Percentiles rank a stretch among this genome's conserved stretches.
phyloP scores from a whole-genome alignment of 2,797 vertebrate genomes.

The Vipera latastei region DNA sequence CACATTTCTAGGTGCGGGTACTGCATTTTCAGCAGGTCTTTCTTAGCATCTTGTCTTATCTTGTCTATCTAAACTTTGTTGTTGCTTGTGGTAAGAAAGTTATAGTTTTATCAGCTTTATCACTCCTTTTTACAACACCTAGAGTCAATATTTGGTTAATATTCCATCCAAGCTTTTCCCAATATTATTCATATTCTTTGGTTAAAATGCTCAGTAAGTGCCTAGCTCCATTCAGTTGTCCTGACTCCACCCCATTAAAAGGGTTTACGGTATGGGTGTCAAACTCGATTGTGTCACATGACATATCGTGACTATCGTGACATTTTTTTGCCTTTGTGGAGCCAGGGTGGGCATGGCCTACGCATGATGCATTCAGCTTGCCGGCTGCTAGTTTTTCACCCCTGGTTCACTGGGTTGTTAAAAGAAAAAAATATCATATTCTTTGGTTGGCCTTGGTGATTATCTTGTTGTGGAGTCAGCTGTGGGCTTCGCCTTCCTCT shows the following conservation, averaged over 20 bases:
- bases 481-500: not conserved
- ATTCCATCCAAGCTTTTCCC: not conserved
- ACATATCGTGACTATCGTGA: no score
- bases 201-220: not conserved
- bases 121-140: not conserved
- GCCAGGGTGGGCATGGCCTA: no score
- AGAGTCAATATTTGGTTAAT: not conserved
- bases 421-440: not conserved
- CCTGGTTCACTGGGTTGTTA: not conserved
- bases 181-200: not conserved
- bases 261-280: not conserved
- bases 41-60: not conserved
- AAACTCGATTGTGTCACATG: no score
- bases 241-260: not conserved
- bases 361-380: no score
- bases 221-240: not conserved
- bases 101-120: not conserved
- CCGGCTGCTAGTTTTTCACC: no score
- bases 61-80: not conserved
- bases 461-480: not conserved
- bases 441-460: not conserved
- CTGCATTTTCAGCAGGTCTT: not conserved
- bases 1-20: not conserved
- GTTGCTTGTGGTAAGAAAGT: not conserved
- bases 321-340: no score